phyloP scores from a whole-genome alignment of 1,140 invertebrate genomes.

The Drosophila nasuta region DNA sequence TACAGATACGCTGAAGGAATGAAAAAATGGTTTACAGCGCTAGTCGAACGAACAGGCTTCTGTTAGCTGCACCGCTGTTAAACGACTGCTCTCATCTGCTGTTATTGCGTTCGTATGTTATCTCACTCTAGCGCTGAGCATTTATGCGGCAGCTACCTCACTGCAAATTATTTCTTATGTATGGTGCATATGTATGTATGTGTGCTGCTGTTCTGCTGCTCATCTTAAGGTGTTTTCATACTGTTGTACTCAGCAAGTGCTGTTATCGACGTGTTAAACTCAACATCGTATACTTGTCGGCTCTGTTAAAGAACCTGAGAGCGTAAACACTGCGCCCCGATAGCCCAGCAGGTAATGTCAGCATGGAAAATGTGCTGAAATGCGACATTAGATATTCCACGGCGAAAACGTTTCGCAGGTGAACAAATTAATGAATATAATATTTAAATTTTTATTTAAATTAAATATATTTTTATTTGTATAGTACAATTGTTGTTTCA shows the following conservation, averaged over 20 bases:
- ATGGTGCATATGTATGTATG: not conserved
- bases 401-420: not conserved
- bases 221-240: constrained; percentile 4
- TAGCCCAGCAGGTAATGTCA: constrained; percentile 19
- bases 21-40: constrained; percentile 38
- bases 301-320: constrained; percentile 24
- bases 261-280: constrained; percentile 40
- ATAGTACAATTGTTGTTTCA: not conserved
- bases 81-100: constrained; percentile 1
- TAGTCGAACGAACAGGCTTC: constrained; percentile 8
- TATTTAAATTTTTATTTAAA: not conserved
- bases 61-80: constrained; percentile 11
- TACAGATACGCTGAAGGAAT: constrained; percentile 52
- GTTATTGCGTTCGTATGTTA: not conserved
- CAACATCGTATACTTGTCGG: constrained; percentile 25
- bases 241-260: constrained; percentile 10
- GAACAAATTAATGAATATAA: not conserved
- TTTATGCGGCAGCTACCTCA: constrained; percentile 19
- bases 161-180: constrained; percentile 22
- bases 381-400: not conserved
- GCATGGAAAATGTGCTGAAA: constrained; percentile 16
- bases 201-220: not conserved
- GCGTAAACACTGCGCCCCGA: not conserved
- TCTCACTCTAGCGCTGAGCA: not conserved
- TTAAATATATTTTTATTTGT: not conserved